A percentile compares a stretch with the other conserved stretches of the same genome.
Evolutionary conservation across 2,797 vertebrate genomes (phyloP).

Genomic region (Rhynchonycteris naso): DNA sequence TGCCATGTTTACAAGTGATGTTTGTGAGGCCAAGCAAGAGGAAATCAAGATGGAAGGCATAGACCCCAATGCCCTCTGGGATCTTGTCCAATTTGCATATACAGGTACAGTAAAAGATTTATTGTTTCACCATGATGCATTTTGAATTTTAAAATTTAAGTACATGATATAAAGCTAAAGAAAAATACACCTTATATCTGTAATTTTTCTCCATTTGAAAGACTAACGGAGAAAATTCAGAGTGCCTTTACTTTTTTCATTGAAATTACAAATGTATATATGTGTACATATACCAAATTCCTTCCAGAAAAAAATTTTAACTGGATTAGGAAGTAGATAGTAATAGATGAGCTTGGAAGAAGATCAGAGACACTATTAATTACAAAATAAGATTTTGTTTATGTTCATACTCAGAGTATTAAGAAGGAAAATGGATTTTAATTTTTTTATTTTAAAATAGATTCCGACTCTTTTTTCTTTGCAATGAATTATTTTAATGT

Average conservation of each 20-base stretch:
- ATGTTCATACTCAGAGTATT: background rate
- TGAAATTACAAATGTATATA: background rate
- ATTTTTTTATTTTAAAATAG: background rate
- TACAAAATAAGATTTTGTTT: background rate
- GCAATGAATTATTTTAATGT: background rate
- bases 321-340: background rate
- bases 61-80: constrained; percentile 89
- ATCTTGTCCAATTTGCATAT: constrained; percentile 90
- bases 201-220: background rate
- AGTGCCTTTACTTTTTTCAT: background rate
- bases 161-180: background rate
- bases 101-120: constrained; percentile 84
- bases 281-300: too few relatives aligned
- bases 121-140: background rate
- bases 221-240: background rate
- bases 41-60: constrained; percentile 91
- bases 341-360: background rate
- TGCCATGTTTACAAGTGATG: constrained; percentile 90
- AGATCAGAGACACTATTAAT: background rate
- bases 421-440: background rate
- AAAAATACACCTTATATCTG: background rate
- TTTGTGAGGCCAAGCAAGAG: constrained; percentile 90
- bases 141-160: background rate
- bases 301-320: background rate
- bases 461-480: background rate